Conservation (phyloP, 2,113 vertebrate species). For the Glareola pratincola region DNA sequence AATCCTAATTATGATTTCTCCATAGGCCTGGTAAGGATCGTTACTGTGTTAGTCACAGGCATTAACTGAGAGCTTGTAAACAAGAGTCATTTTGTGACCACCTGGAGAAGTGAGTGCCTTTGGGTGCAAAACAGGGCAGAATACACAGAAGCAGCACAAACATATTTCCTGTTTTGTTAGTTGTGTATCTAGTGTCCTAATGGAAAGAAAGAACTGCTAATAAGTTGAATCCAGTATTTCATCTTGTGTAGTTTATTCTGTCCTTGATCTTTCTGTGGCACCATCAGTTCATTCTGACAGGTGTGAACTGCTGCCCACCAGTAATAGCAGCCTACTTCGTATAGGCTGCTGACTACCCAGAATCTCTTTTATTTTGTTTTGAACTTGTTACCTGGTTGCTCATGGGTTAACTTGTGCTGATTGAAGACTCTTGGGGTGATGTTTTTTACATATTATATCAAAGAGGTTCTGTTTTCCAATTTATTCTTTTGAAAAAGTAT, state of each 20-base stretch:
- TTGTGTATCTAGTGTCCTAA: background rate
- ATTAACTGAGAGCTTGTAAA: background rate
- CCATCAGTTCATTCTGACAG: background rate
- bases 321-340: background rate
- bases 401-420: background rate
- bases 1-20: background rate
- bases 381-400: background rate
- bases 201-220: background rate
- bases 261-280: background rate
- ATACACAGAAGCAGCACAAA: background rate
- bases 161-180: background rate
- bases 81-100: background rate
- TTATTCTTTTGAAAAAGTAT: background rate
- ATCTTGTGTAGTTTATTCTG: background rate
- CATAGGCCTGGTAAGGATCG: background rate
- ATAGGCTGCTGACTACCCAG: background rate
- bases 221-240: background rate
- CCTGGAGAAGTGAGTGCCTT: background rate
- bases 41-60: background rate
- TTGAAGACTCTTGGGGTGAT: background rate
- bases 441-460: background rate
- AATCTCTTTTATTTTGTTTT: background rate
- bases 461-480: background rate
- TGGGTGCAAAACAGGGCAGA: background rate
- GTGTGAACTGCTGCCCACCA: background rate